phyloP scores from a whole-genome alignment of 2,888 invertebrate species.

The Nebria brevicollis region DNA sequence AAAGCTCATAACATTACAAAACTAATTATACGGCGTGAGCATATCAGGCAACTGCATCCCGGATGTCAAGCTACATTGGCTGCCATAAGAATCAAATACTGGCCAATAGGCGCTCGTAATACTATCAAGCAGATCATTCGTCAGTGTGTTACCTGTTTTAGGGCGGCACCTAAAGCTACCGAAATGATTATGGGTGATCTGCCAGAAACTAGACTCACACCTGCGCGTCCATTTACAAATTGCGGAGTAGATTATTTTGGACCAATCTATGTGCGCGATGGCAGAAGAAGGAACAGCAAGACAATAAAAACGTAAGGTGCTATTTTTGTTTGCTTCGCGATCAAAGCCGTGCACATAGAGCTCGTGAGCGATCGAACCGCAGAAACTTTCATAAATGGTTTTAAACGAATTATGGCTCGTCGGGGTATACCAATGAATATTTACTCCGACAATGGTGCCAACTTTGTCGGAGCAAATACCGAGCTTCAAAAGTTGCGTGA shows the following conservation, averaged over 20 bases:
- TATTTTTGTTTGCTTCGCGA: too few species aligned
- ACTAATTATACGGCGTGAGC: too few species aligned
- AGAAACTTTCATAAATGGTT: constrained; percentile 50
- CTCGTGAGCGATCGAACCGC: constrained; percentile 49
- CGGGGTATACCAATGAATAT: constrained; percentile 50
- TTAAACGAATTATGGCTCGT: constrained; percentile 51
- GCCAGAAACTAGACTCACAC: background rate
- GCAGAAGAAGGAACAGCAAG: constrained; percentile 40
- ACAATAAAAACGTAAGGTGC: too few species aligned
- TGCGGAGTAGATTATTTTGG: background rate
- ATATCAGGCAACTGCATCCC: too few species aligned
- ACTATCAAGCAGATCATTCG: too few species aligned
- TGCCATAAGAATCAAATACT: too few species aligned
- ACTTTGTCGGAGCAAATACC: constrained; percentile 51
- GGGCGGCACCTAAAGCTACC: background rate
- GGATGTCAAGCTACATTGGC: too few species aligned
- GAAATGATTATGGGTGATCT: constrained; percentile 14
- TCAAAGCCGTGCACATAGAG: constrained; percentile 38
- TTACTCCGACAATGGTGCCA: constrained; percentile 52
- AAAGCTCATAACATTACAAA: too few species aligned
- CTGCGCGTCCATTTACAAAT: background rate
- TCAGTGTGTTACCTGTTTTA: too few species aligned
- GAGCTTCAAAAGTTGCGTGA: constrained; percentile 6
- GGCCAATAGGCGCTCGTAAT: too few species aligned
- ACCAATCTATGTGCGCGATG: background rate